These are phyloP conservation scores for Kryptolebias marmoratus DNA, from an alignment of 2,113 vertebrate species.

Conservation along the genomic window DNA sequence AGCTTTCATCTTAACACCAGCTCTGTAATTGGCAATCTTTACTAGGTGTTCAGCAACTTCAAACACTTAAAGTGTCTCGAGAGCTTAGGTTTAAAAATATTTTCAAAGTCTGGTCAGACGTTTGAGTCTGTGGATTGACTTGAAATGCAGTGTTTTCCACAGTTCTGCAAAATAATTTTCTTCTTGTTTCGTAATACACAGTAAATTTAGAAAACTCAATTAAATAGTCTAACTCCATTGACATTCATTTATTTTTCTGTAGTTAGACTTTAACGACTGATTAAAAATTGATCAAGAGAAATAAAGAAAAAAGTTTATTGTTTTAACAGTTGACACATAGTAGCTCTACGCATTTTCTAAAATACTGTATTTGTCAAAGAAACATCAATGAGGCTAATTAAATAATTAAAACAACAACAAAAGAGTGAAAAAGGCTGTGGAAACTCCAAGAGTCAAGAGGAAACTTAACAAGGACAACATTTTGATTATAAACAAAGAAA, in stretches of 20 bases:
- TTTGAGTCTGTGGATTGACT: neutral
- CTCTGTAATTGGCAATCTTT: conserved; percentile 6
- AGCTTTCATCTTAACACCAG: neutral
- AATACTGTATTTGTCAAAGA: too few species aligned
- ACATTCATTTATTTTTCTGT: neutral
- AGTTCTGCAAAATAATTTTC: neutral
- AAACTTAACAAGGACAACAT: too few species aligned
- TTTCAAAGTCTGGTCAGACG: neutral
- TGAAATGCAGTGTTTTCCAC: neutral
- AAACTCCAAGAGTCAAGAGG: neutral
- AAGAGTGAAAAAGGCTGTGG: neutral
- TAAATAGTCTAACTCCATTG: neutral
- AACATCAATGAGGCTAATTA: neutral
- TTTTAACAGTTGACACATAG: neutral
- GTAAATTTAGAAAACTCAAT: neutral
- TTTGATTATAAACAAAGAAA: too few species aligned
- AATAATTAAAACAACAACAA: neutral
- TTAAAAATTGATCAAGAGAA: neutral
- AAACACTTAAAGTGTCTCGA: neutral
- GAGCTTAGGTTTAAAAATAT: neutral
- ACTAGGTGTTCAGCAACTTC: conserved; percentile 13
- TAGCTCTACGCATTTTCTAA: too few species aligned
- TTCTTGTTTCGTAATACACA: neutral
- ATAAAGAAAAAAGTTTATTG: neutral
- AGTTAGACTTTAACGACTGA: neutral